Percentiles rank a stretch among this genome's conserved stretches.
phyloP scores from a whole-genome alignment of 2,888 invertebrate species.

The Protonemura montana region DNA sequence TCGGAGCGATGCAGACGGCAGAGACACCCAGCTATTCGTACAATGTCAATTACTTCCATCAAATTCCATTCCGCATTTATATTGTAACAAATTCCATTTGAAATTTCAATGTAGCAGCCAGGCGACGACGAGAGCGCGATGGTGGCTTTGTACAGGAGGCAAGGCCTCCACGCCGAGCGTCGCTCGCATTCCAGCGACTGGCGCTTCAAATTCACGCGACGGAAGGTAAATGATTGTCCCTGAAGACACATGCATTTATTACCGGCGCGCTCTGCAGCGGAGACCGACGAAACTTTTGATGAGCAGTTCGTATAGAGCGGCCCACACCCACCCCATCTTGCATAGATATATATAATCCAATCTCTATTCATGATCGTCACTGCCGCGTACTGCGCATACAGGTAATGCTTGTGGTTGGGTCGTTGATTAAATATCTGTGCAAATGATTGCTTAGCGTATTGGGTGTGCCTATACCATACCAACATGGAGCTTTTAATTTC shows the following conservation, averaged over 20 bases:
- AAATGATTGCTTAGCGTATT: not conserved
- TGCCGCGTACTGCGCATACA: not conserved
- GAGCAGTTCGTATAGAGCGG: not conserved
- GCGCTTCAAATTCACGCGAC: slow-evolving; percentile 19
- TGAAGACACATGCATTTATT: slow-evolving; percentile 26
- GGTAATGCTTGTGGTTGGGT: not conserved
- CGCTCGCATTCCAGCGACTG: not conserved
- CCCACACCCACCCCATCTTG: not conserved
- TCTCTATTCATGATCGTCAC: slow-evolving; percentile 34
- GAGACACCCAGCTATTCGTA: slow-evolving; percentile 38
- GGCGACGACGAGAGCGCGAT: not conserved
- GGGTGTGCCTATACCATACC: not conserved
- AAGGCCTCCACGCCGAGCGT: not conserved
- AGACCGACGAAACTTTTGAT: slow-evolving; percentile 25
- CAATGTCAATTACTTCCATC: slow-evolving; percentile 42
- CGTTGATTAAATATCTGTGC: slow-evolving; percentile 13
- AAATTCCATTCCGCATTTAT: slow-evolving; percentile 41
- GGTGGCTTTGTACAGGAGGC: not conserved
- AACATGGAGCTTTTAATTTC: not conserved
- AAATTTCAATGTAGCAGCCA: slow-evolving; percentile 37
- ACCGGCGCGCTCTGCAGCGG: not conserved
- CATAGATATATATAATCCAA: not conserved
- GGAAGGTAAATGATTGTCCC: slow-evolving; percentile 38
- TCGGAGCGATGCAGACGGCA: too few species aligned
- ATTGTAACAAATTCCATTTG: slow-evolving; percentile 40